A percentile compares a stretch with the other conserved stretches of the same genome.
These are phyloP conservation scores for Gila robusta DNA, from an alignment of 2,797 vertebrate genomes.

Conservation along the genomic window DNA sequence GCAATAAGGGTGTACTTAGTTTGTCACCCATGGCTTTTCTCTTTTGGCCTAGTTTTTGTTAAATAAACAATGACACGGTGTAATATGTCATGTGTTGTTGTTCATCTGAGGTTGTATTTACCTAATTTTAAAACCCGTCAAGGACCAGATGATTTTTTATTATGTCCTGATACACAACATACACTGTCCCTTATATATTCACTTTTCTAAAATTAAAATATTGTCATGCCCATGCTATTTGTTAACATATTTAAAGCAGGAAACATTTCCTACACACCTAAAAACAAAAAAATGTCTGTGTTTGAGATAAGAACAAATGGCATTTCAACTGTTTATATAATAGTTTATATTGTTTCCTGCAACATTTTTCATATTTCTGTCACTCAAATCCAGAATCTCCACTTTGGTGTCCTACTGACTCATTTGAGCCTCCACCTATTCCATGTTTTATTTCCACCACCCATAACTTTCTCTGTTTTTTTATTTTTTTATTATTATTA, in stretches of 20 bases:
- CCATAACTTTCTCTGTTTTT: not conserved
- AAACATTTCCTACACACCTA: not conserved
- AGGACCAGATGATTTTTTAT: too few relatives aligned
- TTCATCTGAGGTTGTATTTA: too few relatives aligned
- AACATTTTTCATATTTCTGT: not conserved
- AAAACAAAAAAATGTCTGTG: too few relatives aligned
- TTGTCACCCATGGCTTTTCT: too few relatives aligned
- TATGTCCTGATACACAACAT: too few relatives aligned
- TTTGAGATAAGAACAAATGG: not conserved
- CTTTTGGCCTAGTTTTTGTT: too few relatives aligned
- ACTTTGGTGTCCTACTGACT: not conserved
- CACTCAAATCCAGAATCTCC: not conserved
- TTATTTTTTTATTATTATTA: too few relatives aligned
- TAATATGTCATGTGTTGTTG: too few relatives aligned
- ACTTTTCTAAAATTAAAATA: not conserved
- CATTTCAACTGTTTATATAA: not conserved
- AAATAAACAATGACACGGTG: too few relatives aligned
- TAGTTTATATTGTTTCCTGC: not conserved
- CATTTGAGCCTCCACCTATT: not conserved
- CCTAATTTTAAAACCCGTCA: too few relatives aligned
- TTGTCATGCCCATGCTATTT: not conserved
- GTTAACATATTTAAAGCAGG: not conserved
- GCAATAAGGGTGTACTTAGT: too few relatives aligned
- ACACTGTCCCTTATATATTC: too few relatives aligned
- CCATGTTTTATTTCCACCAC: not conserved